phyloP scores from a whole-genome alignment of 2,113 vertebrate species.

The Ginglymostoma cirratum region DNA sequence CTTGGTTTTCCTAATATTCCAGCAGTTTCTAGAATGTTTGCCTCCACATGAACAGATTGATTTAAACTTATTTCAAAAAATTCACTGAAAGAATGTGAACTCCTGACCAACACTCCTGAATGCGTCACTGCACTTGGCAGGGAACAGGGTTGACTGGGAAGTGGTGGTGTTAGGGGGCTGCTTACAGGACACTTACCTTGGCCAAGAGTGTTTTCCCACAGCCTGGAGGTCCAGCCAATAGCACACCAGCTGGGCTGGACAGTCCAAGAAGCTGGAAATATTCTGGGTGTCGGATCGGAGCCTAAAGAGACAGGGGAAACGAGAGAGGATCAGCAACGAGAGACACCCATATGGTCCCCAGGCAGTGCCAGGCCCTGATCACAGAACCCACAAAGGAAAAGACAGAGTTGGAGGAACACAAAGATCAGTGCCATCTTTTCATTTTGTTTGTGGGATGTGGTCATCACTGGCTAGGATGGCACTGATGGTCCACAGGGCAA shows the following conservation, averaged over 20 bases:
- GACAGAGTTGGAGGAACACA: neutral
- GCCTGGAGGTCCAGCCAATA: constrained; percentile 89
- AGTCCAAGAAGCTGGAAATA: constrained; percentile 81
- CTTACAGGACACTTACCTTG: constrained; percentile 62
- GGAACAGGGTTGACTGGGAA: neutral
- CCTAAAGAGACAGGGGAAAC: constrained; percentile 54
- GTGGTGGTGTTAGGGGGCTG: neutral
- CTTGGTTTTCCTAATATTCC: too few relatives aligned
- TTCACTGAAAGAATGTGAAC: neutral
- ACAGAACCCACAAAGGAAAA: neutral
- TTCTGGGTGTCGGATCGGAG: constrained; percentile 78
- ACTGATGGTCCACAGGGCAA: too few relatives aligned
- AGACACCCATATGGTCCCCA: constrained; percentile 9
- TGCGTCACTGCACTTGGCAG: neutral
- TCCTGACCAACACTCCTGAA: neutral
- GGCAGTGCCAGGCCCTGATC: constrained; percentile 38
- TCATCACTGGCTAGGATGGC: too few relatives aligned
- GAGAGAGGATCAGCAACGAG: constrained; percentile 32
- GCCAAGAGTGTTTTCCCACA: constrained; percentile 92
- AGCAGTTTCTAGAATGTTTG: too few relatives aligned
- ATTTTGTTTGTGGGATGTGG: too few relatives aligned
- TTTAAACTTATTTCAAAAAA: too few relatives aligned
- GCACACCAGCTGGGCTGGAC: constrained; percentile 76
- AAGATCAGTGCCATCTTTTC: too few relatives aligned
- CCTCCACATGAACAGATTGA: too few relatives aligned